A percentile compares a stretch with the other conserved stretches of the same genome.
These are phyloP conservation scores for Megalops cyprinoides DNA, from an alignment of 2,797 vertebrate species.

Conservation along the genomic window DNA sequence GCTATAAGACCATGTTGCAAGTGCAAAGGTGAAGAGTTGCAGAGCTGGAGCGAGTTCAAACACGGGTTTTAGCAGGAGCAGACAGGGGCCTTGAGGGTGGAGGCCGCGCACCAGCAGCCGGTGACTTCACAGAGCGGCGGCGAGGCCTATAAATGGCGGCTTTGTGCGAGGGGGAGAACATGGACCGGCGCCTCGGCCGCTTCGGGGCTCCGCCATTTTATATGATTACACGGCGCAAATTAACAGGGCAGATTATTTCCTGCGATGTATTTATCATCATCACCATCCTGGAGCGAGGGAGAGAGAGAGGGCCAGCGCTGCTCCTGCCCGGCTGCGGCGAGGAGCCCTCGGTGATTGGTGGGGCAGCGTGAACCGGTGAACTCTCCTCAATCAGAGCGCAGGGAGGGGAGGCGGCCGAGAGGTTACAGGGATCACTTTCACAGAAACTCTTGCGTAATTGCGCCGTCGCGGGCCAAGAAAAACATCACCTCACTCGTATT, in stretches of 20 bases:
- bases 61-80: constrained; percentile 20
- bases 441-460: constrained; percentile 80
- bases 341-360: constrained; percentile 51
- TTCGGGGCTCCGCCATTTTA: neutral
- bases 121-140: constrained; percentile 32
- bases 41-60: constrained; percentile 19
- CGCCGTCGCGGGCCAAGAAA: constrained; percentile 74
- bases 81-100: constrained; percentile 35
- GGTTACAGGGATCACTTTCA: constrained; percentile 80
- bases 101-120: constrained; percentile 23
- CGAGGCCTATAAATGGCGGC: constrained; percentile 43
- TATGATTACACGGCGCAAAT: constrained; percentile 28
- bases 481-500: constrained; percentile 81
- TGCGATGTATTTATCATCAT: constrained; percentile 5
- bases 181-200: constrained; percentile 29
- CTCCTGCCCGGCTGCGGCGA: constrained; percentile 8
- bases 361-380: constrained; percentile 56
- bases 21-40: neutral
- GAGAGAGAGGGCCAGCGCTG: constrained; percentile 11
- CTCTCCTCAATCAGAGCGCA: constrained; percentile 53
- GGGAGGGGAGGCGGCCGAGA: constrained; percentile 49
- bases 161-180: constrained; percentile 37
- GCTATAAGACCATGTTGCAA: neutral
- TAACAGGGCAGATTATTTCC: constrained; percentile 30
- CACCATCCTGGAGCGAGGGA: constrained; percentile 6